Conservation (phyloP, 2,797 vertebrate genomes). For the Macropus fuliginosus region DNA sequence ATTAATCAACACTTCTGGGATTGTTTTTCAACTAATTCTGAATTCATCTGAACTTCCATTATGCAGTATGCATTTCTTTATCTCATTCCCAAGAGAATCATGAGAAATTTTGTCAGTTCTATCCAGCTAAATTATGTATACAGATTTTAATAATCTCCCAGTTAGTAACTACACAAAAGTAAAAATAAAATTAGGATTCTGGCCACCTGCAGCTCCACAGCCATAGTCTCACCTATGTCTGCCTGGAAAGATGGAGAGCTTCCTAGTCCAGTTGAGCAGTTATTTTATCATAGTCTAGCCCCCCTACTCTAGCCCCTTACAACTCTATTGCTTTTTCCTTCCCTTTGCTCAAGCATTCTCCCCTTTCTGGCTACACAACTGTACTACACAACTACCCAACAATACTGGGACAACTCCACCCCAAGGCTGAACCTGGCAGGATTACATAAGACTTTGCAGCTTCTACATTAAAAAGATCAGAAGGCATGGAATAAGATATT, state of each 20-base stretch:
- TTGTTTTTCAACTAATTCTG: neutral
- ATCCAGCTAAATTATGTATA: neutral
- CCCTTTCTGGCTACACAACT: neutral
- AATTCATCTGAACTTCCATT: neutral
- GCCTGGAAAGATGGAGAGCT: neutral
- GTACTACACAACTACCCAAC: neutral
- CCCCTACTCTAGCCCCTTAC: too few relatives aligned
- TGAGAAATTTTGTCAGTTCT: neutral
- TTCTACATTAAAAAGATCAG: too few relatives aligned
- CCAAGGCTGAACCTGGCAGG: neutral
- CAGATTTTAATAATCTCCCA: neutral
- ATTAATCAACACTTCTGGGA: neutral
- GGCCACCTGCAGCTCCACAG: neutral
- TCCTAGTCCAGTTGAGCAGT: neutral
- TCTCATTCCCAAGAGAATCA: neutral
- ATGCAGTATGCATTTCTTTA: neutral
- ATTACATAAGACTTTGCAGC: too few relatives aligned
- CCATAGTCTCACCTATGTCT: neutral
- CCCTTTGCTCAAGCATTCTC: neutral
- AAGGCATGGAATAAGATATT: too few relatives aligned
- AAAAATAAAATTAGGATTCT: neutral
- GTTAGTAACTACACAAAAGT: neutral
- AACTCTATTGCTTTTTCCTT: neutral
- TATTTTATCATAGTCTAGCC: neutral
- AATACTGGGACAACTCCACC: neutral